phyloP scores from a whole-genome alignment of 2,888 invertebrate species.

The Chrysolina haemoptera region DNA sequence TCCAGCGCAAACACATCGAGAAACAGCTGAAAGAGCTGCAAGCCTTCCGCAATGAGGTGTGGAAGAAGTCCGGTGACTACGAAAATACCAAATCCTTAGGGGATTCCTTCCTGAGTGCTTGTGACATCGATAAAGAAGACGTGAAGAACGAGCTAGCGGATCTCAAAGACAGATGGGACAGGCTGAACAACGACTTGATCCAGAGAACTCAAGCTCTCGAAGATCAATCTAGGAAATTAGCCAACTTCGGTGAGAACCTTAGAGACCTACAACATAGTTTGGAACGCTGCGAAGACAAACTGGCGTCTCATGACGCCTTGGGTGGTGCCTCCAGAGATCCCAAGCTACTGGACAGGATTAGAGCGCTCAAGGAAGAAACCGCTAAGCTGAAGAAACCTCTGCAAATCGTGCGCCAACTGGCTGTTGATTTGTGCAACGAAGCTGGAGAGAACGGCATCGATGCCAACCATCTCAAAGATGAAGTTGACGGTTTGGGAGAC shows the following conservation, averaged over 20 bases:
- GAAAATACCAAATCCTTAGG: conserved; percentile 90
- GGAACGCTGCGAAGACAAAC: conserved; percentile 90
- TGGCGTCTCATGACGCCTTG: conserved; percentile 82
- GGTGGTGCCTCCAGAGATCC: conserved; percentile 86
- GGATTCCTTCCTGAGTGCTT: conserved; percentile 88
- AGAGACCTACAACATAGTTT: conserved; percentile 89
- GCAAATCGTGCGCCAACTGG: conserved; percentile 73
- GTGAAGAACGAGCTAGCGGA: conserved; percentile 86
- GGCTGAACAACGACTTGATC: conserved; percentile 86
- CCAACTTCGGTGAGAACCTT: conserved; percentile 88
- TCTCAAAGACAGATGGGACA: conserved; percentile 92
- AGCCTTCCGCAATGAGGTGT: conserved; percentile 91
- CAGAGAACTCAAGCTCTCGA: conserved; percentile 86
- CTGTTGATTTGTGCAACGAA: conserved; percentile 83
- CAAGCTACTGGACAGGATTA: conserved; percentile 88
- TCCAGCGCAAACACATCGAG: conserved; percentile 89
- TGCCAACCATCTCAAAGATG: conserved; percentile 83
- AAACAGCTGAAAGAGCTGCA: conserved; percentile 91
- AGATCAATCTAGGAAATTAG: conserved; percentile 84
- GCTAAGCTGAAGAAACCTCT: conserved; percentile 83
- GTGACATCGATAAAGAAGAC: conserved; percentile 92
- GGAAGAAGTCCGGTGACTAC: conserved; percentile 94
- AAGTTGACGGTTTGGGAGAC: conserved; percentile 84
- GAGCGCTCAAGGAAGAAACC: conserved; percentile 86
- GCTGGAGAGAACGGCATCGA: conserved; percentile 85